Evolutionary conservation across 2,888 invertebrate genomes (phyloP).

Genomic region (Seira musarum): DNA sequence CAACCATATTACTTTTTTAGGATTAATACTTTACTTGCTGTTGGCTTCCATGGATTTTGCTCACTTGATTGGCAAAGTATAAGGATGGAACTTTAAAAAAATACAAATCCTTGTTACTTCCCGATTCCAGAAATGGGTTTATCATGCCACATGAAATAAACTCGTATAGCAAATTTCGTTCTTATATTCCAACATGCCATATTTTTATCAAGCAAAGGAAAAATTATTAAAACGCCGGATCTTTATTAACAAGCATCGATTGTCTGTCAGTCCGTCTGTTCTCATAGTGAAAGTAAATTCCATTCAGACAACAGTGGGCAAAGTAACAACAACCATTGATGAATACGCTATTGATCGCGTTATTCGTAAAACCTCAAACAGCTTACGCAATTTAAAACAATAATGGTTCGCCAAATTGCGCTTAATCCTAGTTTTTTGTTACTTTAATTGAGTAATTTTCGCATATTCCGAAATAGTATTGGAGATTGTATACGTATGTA

Average conservation of each 20-base stretch:
- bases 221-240: neutral
- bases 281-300: too few relatives aligned
- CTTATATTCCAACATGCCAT: constrained; percentile 10
- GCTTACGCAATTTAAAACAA: too few relatives aligned
- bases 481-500: neutral
- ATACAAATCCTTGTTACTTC: neutral
- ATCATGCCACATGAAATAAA: constrained; percentile 31
- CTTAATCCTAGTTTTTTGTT: neutral
- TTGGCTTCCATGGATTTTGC: neutral
- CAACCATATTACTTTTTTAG: neutral
- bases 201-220: neutral
- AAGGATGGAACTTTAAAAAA: neutral
- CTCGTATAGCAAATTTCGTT: constrained; percentile 29
- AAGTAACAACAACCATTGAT: too few relatives aligned
- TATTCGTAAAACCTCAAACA: too few relatives aligned
- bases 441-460: neutral
- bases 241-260: too few relatives aligned
- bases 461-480: neutral
- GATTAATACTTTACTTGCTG: neutral
- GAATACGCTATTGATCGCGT: too few relatives aligned
- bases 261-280: constrained; percentile 14
- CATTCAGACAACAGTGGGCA: too few relatives aligned
- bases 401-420: too few relatives aligned
- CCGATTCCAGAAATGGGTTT: neutral
- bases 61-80: neutral